phyloP scores from a whole-genome alignment of 2,888 invertebrate genomes.

The Brachypterus glaber region DNA sequence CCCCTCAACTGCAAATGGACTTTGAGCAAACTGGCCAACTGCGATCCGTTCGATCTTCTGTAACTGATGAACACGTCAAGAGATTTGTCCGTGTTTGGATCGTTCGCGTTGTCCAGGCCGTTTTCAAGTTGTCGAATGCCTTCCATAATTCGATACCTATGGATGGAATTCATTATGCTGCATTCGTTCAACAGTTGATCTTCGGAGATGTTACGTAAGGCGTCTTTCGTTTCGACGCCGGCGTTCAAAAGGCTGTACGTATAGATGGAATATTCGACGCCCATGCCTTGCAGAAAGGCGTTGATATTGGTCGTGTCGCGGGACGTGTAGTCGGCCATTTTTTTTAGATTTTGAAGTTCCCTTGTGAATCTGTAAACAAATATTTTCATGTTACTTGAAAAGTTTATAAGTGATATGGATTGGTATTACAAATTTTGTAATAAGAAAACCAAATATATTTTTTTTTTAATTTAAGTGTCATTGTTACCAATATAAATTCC shows the following conservation, averaged over 20 bases:
- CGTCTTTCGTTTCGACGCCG: constrained; percentile 80
- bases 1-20: constrained; percentile 93
- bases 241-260: constrained; percentile 94
- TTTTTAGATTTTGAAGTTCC: constrained; percentile 85
- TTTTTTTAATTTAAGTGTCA: no score
- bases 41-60: constrained; percentile 92
- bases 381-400: background rate
- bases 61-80: constrained; percentile 98
- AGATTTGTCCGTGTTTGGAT: constrained; percentile 77
- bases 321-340: constrained; percentile 94
- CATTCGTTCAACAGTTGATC: constrained; percentile 89
- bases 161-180: constrained; percentile 88
- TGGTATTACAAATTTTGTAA: no score
- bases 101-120: constrained; percentile 52
- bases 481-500: no score
- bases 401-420: no score
- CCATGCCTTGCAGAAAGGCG: constrained; percentile 72
- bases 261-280: constrained; percentile 87
- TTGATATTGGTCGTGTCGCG: constrained; percentile 87
- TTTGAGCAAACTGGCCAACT: constrained; percentile 88
- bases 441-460: no score
- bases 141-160: constrained; percentile 81
- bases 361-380: constrained; percentile 65
- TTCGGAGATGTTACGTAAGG: constrained; percentile 76
- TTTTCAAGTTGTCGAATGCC: constrained; percentile 68